Percentiles rank a stretch among this genome's conserved stretches.
Conservation (phyloP, 2,113 vertebrate genomes). For the Daubentonia madagascariensis region DNA sequence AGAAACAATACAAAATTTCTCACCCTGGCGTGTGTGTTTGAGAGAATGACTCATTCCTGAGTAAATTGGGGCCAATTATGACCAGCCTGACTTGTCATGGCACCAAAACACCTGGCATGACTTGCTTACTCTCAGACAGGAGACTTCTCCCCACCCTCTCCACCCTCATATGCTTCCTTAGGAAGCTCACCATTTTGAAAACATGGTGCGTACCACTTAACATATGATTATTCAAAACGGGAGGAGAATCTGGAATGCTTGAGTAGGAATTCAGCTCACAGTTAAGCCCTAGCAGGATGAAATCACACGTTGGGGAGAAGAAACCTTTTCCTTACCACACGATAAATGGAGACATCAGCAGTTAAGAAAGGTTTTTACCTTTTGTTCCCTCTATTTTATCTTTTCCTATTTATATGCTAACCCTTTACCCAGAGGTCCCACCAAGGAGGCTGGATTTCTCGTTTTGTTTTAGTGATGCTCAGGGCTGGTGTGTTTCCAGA, state of each 20-base stretch:
- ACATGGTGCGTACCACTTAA: background rate
- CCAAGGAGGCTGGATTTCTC: background rate
- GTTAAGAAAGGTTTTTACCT: background rate
- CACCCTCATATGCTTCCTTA: background rate
- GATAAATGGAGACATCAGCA: conserved; percentile 1
- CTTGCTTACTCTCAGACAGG: background rate
- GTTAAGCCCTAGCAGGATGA: conserved; percentile 33
- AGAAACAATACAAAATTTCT: conserved; percentile 64
- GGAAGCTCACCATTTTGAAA: background rate
- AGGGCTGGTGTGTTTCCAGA: background rate
- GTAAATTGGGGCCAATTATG: conserved; percentile 74
- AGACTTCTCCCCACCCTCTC: background rate
- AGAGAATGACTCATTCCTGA: conserved; percentile 39
- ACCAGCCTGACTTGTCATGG: conserved; percentile 72
- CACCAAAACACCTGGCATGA: conserved; percentile 57
- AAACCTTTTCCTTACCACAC: background rate
- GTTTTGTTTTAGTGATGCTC: background rate
- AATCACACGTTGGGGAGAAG: background rate
- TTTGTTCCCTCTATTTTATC: background rate
- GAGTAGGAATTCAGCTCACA: conserved; percentile 19
- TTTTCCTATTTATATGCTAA: background rate
- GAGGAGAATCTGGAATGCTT: background rate
- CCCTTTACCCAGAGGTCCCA: background rate
- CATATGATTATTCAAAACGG: conserved; percentile 25
- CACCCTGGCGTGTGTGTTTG: conserved; percentile 1